phyloP scores from a whole-genome alignment of 2,888 invertebrate species.

The Idaea straminata region DNA sequence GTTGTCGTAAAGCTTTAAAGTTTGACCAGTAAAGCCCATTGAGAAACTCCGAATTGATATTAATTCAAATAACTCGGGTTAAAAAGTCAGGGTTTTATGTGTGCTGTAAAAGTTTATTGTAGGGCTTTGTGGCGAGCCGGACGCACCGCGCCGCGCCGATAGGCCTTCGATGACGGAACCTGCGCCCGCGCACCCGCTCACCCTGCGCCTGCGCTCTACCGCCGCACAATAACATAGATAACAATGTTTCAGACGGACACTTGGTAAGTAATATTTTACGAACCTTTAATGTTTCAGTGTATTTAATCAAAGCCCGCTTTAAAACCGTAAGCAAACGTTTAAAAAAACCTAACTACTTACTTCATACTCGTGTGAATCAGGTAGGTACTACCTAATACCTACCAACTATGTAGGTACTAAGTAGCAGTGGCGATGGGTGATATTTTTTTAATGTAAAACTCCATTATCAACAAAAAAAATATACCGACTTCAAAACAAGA shows the following conservation, averaged over 20 bases:
- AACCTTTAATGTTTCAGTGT: background rate
- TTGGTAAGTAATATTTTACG: background rate
- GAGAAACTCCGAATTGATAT: conserved; percentile 80
- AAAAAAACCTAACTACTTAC: too few species aligned
- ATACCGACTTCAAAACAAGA: too few species aligned
- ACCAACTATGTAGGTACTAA: background rate
- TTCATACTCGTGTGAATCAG: too few species aligned
- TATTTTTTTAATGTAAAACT: background rate
- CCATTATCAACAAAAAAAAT: background rate
- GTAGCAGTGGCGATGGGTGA: background rate
- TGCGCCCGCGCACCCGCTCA: conserved; percentile 33
- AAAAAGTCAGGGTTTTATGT: conserved; percentile 80
- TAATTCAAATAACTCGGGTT: conserved; percentile 80
- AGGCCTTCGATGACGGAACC: conserved; percentile 64
- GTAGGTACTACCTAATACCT: too few species aligned
- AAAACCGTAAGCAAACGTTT: background rate
- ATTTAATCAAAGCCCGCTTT: background rate
- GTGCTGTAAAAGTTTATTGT: conserved; percentile 78
- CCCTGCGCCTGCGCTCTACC: background rate
- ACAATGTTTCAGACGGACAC: background rate
- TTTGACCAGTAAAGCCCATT: conserved; percentile 80
- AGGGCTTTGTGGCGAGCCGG: conserved; percentile 77
- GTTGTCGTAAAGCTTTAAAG: conserved; percentile 78
- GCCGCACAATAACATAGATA: background rate
- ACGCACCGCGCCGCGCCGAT: conserved; percentile 59